A percentile compares a stretch with the other conserved stretches of the same genome.
phyloP scores from a whole-genome alignment of 2,888 invertebrate species.

The Keiferia lycopersicella region DNA sequence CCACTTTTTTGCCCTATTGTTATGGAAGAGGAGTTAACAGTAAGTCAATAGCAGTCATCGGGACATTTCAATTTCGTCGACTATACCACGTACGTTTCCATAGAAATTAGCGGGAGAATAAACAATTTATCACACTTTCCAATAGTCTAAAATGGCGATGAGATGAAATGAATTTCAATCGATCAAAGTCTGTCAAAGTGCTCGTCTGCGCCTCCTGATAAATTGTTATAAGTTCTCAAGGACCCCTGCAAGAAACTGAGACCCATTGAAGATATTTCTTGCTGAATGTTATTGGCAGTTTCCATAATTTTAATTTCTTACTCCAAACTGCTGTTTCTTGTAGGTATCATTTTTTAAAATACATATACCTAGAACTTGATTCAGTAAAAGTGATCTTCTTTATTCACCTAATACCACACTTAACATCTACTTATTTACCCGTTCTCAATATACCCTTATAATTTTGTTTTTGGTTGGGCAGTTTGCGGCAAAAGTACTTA shows the following conservation, averaged over 20 bases:
- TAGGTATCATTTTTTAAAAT: too few relatives aligned
- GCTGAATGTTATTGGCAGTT: not conserved
- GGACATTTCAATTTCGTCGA: too few relatives aligned
- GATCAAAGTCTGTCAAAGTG: constrained; percentile 31
- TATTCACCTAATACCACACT: too few relatives aligned
- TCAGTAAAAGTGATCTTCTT: too few relatives aligned
- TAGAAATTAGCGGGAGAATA: not conserved
- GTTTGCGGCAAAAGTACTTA: not conserved
- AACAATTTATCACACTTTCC: not conserved
- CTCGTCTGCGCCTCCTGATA: constrained; percentile 22
- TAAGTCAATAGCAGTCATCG: too few relatives aligned
- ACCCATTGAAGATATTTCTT: not conserved
- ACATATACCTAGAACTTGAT: not conserved
- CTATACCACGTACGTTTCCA: too few relatives aligned
- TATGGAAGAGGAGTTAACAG: too few relatives aligned
- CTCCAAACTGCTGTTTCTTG: not conserved
- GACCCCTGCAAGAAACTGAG: constrained; percentile 2
- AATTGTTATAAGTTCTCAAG: constrained; percentile 20
- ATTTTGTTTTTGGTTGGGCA: too few relatives aligned
- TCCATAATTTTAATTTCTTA: too few relatives aligned
- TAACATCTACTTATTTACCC: too few relatives aligned
- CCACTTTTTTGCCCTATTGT: too few relatives aligned
- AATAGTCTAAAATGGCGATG: not conserved
- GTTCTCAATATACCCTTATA: too few relatives aligned
- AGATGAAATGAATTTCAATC: constrained; percentile 29